Base-by-base conservation (phyloP, 2,113 vertebrate species). In the Petaurus breviceps region DNA sequence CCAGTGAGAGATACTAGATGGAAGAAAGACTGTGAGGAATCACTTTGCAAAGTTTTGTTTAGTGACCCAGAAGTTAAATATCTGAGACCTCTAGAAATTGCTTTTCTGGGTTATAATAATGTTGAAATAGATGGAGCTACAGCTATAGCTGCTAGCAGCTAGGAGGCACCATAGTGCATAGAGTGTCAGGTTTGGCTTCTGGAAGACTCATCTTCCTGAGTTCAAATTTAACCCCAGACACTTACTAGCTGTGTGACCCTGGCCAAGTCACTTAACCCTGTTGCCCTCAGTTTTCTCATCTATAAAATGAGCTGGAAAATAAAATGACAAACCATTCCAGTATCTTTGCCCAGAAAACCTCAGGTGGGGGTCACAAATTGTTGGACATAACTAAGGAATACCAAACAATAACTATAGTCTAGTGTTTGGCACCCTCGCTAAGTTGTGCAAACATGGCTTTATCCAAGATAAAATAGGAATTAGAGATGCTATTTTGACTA, bases 391-490 rank as follows among this genome's bases (percentile, higher is more conserved):
- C 37, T 43, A 23, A 84, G 19, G n/a, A 77, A 16, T 0, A 37
- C 61, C 7, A 16, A 77, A 77, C 12, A 61, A 61, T 11, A 77
- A 51, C 61, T 68, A 37, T 16, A 68, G 31, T 84, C 16, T 23
- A 84, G 68, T 84, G 68, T 84, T 84, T 84, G 68, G 19, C n/a
- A 84, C n/a, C 7, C 68, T 43, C 22, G 68, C n/a, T 43, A 84
- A 84, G 12, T 26, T 96, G 31, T 43, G 16, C 9, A 93, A 96
- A 95, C 93, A 54, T 55, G 91, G 4, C 47, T 50, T 90, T 52
- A 54, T 8, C 84, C 28, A 90, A 61, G 49, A 25, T 89, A 50
- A 50, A 94, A 84, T 49, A 7, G 26, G 31, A 84, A 68, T 22
- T 8, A 90, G 19, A 51, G 95, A 47, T 92, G 19, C 37, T 90